Evolutionary conservation across 2,113 vertebrate genomes (phyloP).

Genomic region (Dissostichus mawsoni): DNA sequence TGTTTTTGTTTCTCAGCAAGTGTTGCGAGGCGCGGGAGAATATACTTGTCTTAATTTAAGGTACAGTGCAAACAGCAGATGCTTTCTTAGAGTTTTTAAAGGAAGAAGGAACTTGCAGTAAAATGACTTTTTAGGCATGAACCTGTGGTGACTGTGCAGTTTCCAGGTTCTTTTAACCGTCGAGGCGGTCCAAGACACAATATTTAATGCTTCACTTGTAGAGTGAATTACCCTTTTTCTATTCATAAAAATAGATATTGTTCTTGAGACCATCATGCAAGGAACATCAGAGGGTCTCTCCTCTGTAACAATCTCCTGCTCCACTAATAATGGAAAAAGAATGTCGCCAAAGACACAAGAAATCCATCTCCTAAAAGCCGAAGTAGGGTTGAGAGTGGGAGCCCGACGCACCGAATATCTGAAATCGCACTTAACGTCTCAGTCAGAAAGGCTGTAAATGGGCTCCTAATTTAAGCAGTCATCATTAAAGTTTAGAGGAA

Average conservation of each 20-base stretch:
- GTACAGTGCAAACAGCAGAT: background rate
- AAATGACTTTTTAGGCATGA: conserved; percentile 10
- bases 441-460: conserved; percentile 57
- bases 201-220: background rate
- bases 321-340: conserved; percentile 64
- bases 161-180: conserved; percentile 22
- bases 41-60: conserved; percentile 28
- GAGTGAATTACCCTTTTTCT: conserved; percentile 41
- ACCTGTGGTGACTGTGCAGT: conserved; percentile 10
- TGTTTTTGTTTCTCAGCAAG: conserved; percentile 31
- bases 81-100: background rate
- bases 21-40: background rate
- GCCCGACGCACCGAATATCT: conserved; percentile 35
- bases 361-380: conserved; percentile 69
- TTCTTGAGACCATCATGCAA: conserved; percentile 26
- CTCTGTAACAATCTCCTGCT: conserved; percentile 39
- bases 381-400: conserved; percentile 35
- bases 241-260: conserved; percentile 25
- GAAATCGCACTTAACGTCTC: conserved; percentile 55
- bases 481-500: conserved; percentile 63
- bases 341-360: conserved; percentile 66
- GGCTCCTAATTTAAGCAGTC: conserved; percentile 69
- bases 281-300: conserved; percentile 10
- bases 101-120: conserved; percentile 10
- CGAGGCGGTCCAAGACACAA: background rate